Percentiles rank a stretch among this genome's conserved stretches.
phyloP scores from a whole-genome alignment of 2,797 vertebrate species.

The Phrynocephalus forsythii region DNA sequence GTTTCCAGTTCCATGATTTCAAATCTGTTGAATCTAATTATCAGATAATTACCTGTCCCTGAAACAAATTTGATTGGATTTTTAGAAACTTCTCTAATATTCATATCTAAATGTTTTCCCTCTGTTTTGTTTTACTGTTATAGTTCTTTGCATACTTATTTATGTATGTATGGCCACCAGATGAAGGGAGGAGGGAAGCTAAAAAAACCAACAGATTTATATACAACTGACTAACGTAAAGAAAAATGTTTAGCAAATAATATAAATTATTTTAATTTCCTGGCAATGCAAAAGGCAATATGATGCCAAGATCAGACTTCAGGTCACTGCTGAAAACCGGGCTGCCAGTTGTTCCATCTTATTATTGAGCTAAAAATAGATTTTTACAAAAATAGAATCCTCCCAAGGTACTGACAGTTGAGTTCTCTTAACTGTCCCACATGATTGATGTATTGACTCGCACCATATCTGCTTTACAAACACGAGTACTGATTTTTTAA shows the following conservation, averaged over 20 bases:
- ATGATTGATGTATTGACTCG: conserved; percentile 8
- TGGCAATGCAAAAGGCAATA: not conserved
- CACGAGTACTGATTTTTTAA: conserved; percentile 22
- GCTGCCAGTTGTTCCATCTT: not conserved
- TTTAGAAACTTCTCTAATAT: too few relatives aligned
- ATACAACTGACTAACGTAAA: too few relatives aligned
- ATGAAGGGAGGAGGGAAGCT: not conserved
- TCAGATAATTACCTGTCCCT: not conserved
- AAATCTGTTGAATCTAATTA: conserved; percentile 1
- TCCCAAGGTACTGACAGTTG: not conserved
- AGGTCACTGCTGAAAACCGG: not conserved
- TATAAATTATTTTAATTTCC: not conserved
- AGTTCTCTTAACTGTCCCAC: conserved; percentile 5
- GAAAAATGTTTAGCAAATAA: not conserved
- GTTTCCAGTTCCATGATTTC: not conserved
- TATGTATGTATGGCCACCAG: not conserved
- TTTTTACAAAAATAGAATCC: conserved; percentile 1
- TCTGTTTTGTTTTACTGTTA: not conserved
- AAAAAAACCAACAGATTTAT: not conserved
- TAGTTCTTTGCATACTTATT: too few relatives aligned
- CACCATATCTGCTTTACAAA: conserved; percentile 26
- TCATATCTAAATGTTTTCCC: not conserved
- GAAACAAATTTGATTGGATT: not conserved
- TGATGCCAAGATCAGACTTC: not conserved
- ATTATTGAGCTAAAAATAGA: not conserved